phyloP scores from a whole-genome alignment of 2,888 invertebrate species.

The Athalia cordata region DNA sequence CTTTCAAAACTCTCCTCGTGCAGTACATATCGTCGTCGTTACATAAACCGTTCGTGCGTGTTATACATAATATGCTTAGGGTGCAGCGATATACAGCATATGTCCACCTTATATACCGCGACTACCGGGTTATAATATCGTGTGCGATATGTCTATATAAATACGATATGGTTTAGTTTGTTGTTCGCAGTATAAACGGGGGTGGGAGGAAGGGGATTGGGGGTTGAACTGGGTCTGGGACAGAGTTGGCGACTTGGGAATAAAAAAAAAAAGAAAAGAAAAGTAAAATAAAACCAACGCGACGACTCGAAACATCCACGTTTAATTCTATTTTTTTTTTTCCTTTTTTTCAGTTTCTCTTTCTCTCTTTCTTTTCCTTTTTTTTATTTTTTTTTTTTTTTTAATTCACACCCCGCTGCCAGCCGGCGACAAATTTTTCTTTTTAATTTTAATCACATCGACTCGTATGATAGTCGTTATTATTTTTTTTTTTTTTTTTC shows the following conservation, averaged over 20 bases:
- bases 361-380: conserved; percentile 13
- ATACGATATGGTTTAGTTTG: conserved; percentile 32
- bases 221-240: conserved; percentile 44
- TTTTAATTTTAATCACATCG: too few relatives aligned
- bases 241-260: conserved; percentile 47
- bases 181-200: neutral
- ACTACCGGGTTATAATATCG: conserved; percentile 20
- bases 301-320: neutral
- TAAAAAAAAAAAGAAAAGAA: conserved; percentile 32
- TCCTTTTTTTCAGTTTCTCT: neutral
- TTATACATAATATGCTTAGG: neutral
- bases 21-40: conserved; percentile 2
- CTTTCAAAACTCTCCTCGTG: conserved; percentile 22
- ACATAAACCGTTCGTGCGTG: conserved; percentile 25
- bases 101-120: conserved; percentile 11
- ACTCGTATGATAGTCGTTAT: too few relatives aligned
- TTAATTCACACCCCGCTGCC: too few relatives aligned
- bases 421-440: too few relatives aligned
- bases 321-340: conserved; percentile 18
- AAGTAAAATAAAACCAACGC: conserved; percentile 24
- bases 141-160: too few relatives aligned
- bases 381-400: neutral
- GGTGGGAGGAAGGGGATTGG: conserved; percentile 43
- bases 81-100: conserved; percentile 18
- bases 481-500: too few relatives aligned